Conservation (phyloP, 2,113 vertebrate species). For the Labrus mixtus region DNA sequence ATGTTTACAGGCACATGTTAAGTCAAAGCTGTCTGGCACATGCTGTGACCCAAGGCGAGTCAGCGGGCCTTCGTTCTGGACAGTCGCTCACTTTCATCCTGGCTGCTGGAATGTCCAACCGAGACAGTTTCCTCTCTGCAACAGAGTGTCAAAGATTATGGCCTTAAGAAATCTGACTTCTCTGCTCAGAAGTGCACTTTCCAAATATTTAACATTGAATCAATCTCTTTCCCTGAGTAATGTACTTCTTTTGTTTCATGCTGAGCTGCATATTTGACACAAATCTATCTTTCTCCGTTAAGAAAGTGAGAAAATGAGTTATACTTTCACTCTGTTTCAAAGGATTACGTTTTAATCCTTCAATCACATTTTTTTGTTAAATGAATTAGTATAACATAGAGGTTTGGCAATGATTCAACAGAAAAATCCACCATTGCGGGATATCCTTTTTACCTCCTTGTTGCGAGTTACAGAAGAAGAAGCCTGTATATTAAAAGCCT, state of each 20-base stretch:
- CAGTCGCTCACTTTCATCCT: slow-evolving; percentile 67
- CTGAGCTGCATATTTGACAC: slow-evolving; percentile 21
- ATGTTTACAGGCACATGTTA: slow-evolving; percentile 65
- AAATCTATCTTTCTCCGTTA: slow-evolving; percentile 6
- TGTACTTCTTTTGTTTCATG: not conserved
- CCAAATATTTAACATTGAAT: slow-evolving; percentile 11
- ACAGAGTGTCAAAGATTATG: slow-evolving; percentile 56
- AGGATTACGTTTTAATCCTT: not conserved
- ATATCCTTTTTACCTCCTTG: not conserved
- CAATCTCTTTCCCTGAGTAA: not conserved
- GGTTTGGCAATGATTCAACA: not conserved
- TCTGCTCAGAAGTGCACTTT: not conserved
- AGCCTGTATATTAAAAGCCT: not conserved
- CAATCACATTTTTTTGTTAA: too few species aligned
- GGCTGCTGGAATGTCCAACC: slow-evolving; percentile 63
- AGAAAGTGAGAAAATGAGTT: not conserved
- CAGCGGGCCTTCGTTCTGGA: slow-evolving; percentile 57
- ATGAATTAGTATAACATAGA: not conserved
- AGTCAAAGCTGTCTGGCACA: slow-evolving; percentile 43
- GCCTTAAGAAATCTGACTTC: slow-evolving; percentile 25
- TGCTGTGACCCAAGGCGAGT: slow-evolving; percentile 52
- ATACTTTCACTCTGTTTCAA: not conserved
- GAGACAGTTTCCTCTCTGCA: slow-evolving; percentile 63
- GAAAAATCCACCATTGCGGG: not conserved
- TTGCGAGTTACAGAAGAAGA: not conserved